Evolutionary conservation across 2,113 vertebrate genomes (phyloP), one percentile per base, ranked within the genome.

Genomic region (Gopherus evgoodei): DNA sequence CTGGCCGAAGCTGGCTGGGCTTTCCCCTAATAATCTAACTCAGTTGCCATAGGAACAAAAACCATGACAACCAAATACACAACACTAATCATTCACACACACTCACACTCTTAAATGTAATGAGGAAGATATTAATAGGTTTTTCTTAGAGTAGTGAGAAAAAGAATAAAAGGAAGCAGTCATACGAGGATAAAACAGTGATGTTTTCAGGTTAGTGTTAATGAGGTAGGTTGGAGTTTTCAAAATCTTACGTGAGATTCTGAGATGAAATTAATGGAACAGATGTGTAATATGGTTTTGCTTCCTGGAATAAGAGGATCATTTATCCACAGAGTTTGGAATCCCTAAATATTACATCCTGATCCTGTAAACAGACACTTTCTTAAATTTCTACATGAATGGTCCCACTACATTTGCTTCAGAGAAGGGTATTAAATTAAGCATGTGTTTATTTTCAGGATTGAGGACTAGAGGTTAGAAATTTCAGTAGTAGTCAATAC

Each of bases 301-400:
- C 29, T 31, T 62, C 87, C 76, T 91, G 49, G 1, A 25, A 87
- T 75, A 86, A 93, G 85, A 84, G 3, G 86, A 79, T 80, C 47
- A 14, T 59, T 14, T 49, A 38, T 0, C 87, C 86, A 2, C 4
- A 42, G 8, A 1, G 25, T 50, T 95, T 83, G n/a, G 6, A 82
- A 93, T 75, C 6, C 1, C 17, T 89, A 3, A 11, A 62, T 7
- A 90, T 10, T 25, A 50, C 6, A 53, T 3, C 3, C 13, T 22
- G 81, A 52, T 49, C 13, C 57, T 83, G 11, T 90, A 65, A 75
- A 89, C 84, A 1, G 2, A 16, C 8, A 14, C 22, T 42, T 59
- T 4, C 65, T 84, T 91, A 62, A 4, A 56, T 21, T 25, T 47
- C 1, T 86, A 81, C 49, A 42, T 79, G 13, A 2, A 57, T n/a